These are phyloP conservation scores for Chymomyza procnemis DNA, from an alignment of 2,888 invertebrate species.

Conservation along the genomic window DNA sequence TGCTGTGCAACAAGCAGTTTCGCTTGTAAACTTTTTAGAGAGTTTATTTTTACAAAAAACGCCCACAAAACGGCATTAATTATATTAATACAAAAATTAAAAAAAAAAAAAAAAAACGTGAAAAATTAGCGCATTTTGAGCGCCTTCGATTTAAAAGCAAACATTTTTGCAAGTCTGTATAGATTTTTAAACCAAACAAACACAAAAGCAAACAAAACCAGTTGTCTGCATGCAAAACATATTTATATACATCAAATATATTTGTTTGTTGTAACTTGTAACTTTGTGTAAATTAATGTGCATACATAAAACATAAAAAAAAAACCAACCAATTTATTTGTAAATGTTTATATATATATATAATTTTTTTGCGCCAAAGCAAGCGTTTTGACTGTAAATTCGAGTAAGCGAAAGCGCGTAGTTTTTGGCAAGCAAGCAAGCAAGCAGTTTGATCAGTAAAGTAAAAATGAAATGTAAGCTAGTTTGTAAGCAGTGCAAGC, in stretches of 20 bases:
- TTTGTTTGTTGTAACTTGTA: constrained; percentile 30
- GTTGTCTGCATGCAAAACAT: not conserved
- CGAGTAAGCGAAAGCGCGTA: constrained; percentile 15
- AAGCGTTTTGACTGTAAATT: constrained; percentile 39
- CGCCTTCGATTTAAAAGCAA: not conserved
- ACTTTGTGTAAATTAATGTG: constrained; percentile 38
- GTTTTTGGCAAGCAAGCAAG: not conserved
- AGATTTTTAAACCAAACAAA: constrained; percentile 6
- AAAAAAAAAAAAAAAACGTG: not conserved
- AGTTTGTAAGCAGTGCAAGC: not conserved
- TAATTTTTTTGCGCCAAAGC: constrained; percentile 2
- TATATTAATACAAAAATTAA: not conserved
- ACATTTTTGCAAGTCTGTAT: constrained; percentile 10
- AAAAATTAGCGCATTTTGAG: not conserved
- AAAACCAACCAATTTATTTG: not conserved
- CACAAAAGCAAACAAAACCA: constrained; percentile 4
- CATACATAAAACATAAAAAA: not conserved
- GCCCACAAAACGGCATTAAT: not conserved
- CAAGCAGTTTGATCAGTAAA: not conserved
- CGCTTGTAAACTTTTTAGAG: not conserved
- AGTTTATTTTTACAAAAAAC: not conserved
- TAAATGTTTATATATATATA: not conserved
- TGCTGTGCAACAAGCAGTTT: not conserved
- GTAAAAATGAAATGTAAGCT: not conserved
- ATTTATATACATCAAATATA: constrained; percentile 31